Conservation (phyloP, 2,113 vertebrate species). For the Amphilophus citrinellus region DNA sequence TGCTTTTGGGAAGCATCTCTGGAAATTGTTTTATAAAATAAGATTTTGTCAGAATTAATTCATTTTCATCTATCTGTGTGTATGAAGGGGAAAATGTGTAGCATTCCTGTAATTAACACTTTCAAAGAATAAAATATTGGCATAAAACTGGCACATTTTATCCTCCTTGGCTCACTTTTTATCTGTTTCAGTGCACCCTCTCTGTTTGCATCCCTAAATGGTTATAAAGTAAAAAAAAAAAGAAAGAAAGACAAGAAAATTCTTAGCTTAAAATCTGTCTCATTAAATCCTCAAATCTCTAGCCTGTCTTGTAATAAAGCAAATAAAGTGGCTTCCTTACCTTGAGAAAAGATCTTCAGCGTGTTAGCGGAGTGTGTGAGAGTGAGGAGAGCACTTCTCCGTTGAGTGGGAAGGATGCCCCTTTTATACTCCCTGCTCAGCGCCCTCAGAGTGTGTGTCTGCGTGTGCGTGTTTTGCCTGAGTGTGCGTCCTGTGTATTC, state of each 20-base stretch:
- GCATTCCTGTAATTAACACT: background rate
- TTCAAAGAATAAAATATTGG: background rate
- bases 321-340: constrained; percentile 58
- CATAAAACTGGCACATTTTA: background rate
- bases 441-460: constrained; percentile 39
- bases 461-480: constrained; percentile 41
- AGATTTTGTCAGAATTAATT: background rate
- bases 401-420: constrained; percentile 70
- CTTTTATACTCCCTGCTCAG: constrained; percentile 78
- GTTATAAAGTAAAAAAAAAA: background rate
- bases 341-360: constrained; percentile 65
- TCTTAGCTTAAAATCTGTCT: background rate
- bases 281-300: background rate
- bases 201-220: background rate
- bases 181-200: background rate
- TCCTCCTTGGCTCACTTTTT: background rate
- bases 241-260: background rate
- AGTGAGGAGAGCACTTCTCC: constrained; percentile 67
- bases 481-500: constrained; percentile 40
- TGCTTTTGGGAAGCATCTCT: background rate
- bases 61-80: background rate
- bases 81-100: background rate
- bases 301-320: background rate
- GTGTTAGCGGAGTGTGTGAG: constrained; percentile 59
- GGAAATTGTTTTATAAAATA: background rate